Evolutionary conservation across 2,888 invertebrate genomes (phyloP).

Genomic region (Lysandra bellargus): DNA sequence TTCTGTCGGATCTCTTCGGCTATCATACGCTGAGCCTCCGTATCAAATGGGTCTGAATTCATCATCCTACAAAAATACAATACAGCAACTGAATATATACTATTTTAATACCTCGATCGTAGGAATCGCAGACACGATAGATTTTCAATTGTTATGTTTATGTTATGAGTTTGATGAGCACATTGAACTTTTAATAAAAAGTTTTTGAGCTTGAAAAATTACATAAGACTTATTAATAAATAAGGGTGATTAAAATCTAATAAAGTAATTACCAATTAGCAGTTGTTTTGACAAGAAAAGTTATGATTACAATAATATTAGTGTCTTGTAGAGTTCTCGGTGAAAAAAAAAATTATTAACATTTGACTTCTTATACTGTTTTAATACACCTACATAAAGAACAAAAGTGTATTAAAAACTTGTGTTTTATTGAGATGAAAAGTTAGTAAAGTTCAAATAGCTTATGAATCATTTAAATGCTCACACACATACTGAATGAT

Average conservation of each 20-base stretch:
- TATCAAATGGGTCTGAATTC: conserved; percentile 96
- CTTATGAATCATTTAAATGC: neutral
- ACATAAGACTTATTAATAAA: neutral
- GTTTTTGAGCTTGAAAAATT: too few species aligned
- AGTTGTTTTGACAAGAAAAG: neutral
- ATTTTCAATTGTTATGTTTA: too few species aligned
- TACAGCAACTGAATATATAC: neutral
- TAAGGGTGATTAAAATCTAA: neutral
- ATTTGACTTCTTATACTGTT: too few species aligned
- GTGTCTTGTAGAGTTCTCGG: neutral
- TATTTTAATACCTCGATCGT: neutral
- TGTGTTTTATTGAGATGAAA: neutral
- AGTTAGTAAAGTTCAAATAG: neutral
- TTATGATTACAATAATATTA: neutral
- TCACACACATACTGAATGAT: neutral
- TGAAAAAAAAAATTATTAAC: neutral
- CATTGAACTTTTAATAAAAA: too few species aligned
- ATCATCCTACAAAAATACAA: conserved; percentile 83
- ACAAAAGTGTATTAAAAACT: neutral
- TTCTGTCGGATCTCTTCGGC: conserved; percentile 97
- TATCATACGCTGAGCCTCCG: conserved; percentile 95
- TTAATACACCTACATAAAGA: too few species aligned
- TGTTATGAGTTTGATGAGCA: too few species aligned
- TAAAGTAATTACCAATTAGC: neutral
- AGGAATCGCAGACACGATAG: too few species aligned